Base-by-base conservation (phyloP, 2,113 vertebrate species). In the Sciurus niger region DNA sequence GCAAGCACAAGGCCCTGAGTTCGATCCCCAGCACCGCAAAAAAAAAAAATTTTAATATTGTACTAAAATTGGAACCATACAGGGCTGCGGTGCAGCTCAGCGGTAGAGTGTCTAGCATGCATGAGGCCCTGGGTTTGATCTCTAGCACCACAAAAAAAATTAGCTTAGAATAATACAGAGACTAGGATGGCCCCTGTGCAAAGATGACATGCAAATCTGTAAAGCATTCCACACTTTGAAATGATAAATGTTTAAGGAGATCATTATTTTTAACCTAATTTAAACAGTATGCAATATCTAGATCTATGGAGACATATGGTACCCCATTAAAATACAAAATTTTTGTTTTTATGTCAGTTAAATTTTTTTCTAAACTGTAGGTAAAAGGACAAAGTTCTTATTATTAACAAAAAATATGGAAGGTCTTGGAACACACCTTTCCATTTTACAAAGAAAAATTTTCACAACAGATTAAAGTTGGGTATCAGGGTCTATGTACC, bases 321-420 rank as follows among this genome's bases (percentile, higher is more conserved):
- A 34, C 67, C 67, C 67, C 14, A 68, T 68, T 67, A 32, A 16
- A 34, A 32, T 67, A 28, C 14, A 67, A 12, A 32, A 32, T 67
- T 14, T 32, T 60, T 60, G 24, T 60, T 32, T 32, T 14, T 32
- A 32, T 65, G 28, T 65, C 63, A 70, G 67, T 85, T 63, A 83
- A 30, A 32, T 43, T 60, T 67, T 40, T 65, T 67, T 67, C 43
- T 65, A 70, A 89, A 46, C 17, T 17, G 20, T 76, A 53, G 65
- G 10, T 17, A 88, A 88, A 97, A n/a, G 86, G 34, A 88, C 16
- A 97, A 34, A 43, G 25, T 73, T 92, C 88, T 86, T 24, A 96
- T 63, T 74, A 58, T 51, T 55, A 48, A 18, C 74, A 51, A 95
- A 77, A 11, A 65, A 73, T 46, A 60, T 0, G 92, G 25, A 73